Conservation (phyloP, 2,888 invertebrate genomes). For the Adela reaumurella region DNA sequence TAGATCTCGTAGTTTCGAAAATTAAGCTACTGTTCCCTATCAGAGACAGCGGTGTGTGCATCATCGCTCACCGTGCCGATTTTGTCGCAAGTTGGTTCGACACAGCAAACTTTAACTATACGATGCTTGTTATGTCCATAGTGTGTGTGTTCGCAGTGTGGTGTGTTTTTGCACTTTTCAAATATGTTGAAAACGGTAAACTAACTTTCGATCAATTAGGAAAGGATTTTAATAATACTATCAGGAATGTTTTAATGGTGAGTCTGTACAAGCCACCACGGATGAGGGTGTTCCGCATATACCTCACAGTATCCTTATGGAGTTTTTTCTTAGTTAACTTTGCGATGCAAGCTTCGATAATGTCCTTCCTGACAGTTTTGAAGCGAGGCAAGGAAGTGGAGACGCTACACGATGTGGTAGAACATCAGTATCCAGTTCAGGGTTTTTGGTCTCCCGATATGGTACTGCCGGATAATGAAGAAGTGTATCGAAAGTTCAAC, state of each 20-base stretch:
- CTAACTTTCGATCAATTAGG: constrained; percentile 31
- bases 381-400: constrained; percentile 41
- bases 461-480: constrained; percentile 33
- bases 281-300: constrained; percentile 28
- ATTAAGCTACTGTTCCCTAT: constrained; percentile 30
- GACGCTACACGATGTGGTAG: constrained; percentile 38
- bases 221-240: constrained; percentile 34
- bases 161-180: constrained; percentile 29
- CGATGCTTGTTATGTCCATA: constrained; percentile 18
- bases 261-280: constrained; percentile 29
- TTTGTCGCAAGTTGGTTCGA: constrained; percentile 35
- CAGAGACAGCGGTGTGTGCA: constrained; percentile 39
- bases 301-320: constrained; percentile 33
- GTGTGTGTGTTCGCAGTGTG: constrained; percentile 31
- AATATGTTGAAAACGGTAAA: constrained; percentile 19
- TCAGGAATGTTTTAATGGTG: constrained; percentile 28
- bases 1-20: constrained; percentile 31
- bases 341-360: constrained; percentile 38
- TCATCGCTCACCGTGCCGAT: constrained; percentile 30
- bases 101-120: constrained; percentile 18
- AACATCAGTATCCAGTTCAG: constrained; percentile 35
- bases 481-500: constrained; percentile 28
- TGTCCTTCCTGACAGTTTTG: constrained; percentile 37
- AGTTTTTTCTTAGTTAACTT: constrained; percentile 41
- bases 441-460: constrained; percentile 42